Evolutionary conservation across 53 echinoderm and acorn worm genomes (phyloP), one percentile per base, ranked within the genome.

Genomic region (Stichopus horrens): DNA sequence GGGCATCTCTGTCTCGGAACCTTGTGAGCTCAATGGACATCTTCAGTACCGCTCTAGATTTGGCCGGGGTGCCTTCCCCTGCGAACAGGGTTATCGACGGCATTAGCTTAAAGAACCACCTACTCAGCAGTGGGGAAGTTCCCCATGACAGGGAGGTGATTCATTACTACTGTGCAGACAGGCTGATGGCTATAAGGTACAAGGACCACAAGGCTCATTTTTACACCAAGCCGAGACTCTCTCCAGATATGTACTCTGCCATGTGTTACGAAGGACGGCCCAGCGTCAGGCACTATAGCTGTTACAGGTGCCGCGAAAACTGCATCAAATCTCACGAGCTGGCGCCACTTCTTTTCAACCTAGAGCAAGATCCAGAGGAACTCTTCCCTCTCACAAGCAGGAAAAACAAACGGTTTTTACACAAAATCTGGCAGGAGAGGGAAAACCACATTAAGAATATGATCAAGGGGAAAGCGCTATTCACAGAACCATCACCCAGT

Each of bases 21-120:
- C 84, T 93, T 65, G 80, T 96, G 68, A 94, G 95, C 89, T 92
- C 92, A 74, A 91, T 96, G 95, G 97, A 96, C 73, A 75, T 96
- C 20, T 96, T 90, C 76, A 91, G 83, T 74, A 95, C 95, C 7
- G 88, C 90, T 58, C 71, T 95, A 18, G 95, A 95, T 52, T 88
- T 96, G 5, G 93, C 95, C 7, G 94, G 92, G 52, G 95, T 91
- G 19, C 63, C 63, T 74, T 74, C 88, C 23, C 93, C 95, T 7
- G 55, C 76, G 22, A 94, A 96, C 74, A 83, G 95, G 20, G 58
- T 91, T 22, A 91, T 95, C 53, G 97, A 96, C 81, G 92, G 95
- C n/a, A 74, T 85, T 55, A 96, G 92, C 63, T 58, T 95, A 23
- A 91, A 90, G 57, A 51, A 79, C 52, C 83, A 94, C 9, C 57